phyloP scores from a whole-genome alignment of 2,797 vertebrate species.

The Carduelis carduelis region DNA sequence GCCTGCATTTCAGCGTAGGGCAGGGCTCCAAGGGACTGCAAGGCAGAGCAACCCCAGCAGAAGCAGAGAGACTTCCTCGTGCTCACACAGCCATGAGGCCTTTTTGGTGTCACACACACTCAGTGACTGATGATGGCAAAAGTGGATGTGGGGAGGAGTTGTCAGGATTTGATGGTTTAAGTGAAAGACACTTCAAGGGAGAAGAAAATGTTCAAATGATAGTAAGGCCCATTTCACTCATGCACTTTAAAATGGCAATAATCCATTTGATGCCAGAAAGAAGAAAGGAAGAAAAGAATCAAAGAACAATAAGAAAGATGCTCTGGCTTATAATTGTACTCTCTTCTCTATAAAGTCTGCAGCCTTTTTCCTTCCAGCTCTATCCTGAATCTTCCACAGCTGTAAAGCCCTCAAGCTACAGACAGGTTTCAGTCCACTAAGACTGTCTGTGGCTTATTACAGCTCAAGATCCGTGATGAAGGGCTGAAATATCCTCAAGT shows the following conservation, averaged over 20 bases:
- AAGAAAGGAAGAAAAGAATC: background rate
- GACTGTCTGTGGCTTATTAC: background rate
- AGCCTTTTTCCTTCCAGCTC: background rate
- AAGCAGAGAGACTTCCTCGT: background rate
- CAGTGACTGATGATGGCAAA: background rate
- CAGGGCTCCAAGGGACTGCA: background rate
- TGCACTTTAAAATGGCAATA: background rate
- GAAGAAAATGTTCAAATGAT: background rate
- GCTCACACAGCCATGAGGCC: background rate
- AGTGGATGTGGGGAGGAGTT: background rate
- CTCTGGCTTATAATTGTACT: background rate
- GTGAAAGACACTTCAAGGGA: constrained; percentile 31
- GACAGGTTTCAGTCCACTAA: background rate
- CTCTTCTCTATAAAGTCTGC: background rate
- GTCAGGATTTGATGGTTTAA: constrained; percentile 28
- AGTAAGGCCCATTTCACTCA: background rate
- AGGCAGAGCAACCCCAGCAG: background rate
- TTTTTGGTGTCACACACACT: background rate
- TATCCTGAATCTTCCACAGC: background rate
- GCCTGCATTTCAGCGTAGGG: background rate
- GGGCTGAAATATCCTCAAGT: constrained; percentile 27
- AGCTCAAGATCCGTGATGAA: constrained; percentile 21
- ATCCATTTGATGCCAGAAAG: constrained; percentile 13
- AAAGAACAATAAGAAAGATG: constrained; percentile 19
- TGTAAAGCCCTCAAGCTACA: background rate